Percentiles rank a stretch among this genome's conserved stretches.
These are phyloP conservation scores for Procambarus virginalis DNA, from an alignment of 1,140 invertebrate genomes.

Conservation along the genomic window DNA sequence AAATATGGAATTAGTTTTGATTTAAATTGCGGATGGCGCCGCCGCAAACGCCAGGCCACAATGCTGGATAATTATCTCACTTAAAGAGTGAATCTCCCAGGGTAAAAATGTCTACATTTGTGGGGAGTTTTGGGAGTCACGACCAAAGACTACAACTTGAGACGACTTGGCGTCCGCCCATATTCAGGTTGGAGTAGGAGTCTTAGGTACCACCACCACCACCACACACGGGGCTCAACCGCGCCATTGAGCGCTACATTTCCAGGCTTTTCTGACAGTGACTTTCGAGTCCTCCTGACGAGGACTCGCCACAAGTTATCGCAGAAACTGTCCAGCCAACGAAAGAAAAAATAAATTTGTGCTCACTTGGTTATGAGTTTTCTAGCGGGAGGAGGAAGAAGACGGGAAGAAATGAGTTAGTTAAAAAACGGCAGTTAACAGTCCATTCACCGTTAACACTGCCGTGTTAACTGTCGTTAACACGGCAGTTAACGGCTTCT, in stretches of 20 bases:
- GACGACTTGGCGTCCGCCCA: no score
- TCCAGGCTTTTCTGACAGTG: not conserved
- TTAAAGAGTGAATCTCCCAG: no score
- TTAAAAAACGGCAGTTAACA: not conserved
- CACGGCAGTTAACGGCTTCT: not conserved
- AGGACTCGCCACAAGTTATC: not conserved
- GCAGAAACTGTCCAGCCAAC: slow-evolving; percentile 32
- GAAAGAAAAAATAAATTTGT: slow-evolving; percentile 19
- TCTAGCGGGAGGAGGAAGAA: slow-evolving; percentile 32
- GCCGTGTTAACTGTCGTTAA: no score
- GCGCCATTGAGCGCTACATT: not conserved
- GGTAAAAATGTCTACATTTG: no score
- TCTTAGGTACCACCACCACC: not conserved
- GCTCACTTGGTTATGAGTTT: slow-evolving; percentile 45
- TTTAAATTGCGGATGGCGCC: no score
- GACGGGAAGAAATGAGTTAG: slow-evolving; percentile 27
- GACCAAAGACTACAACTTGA: no score
- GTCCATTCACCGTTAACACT: no score
- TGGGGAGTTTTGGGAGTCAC: no score
- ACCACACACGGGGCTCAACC: not conserved
- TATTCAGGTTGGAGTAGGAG: no score
- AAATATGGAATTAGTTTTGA: no score
- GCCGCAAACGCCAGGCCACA: no score
- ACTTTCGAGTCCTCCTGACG: not conserved
- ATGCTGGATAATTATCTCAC: no score